Evolutionary conservation across 2,797 vertebrate genomes (phyloP), one percentile per base, ranked within the genome.

Genomic region (Gymnothorax reevesii): DNA sequence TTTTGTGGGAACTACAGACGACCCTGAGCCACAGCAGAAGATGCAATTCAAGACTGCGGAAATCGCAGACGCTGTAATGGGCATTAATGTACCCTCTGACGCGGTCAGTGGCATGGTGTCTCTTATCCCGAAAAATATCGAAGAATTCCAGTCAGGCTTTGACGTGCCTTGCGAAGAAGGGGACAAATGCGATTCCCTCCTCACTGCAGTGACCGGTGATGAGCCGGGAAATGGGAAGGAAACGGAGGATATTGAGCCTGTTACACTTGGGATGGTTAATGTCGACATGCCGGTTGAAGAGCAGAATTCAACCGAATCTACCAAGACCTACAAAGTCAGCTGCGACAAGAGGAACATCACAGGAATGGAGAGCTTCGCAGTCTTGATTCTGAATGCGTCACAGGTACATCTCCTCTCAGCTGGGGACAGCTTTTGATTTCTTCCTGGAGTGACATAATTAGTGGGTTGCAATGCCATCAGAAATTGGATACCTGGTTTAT

Each of bases 341-440:
- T 99, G 98, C 87, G 97, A 99, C 79, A 96, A 95, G 90, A 96
- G 97, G 60, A 99, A 98, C 90, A 83, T 94, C 75, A 97, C 96
- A 0, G 96, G 94, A 1, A 33, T 95, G 1, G 94, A 95, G 0
- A 93, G 73, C 88, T 95, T 96, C 88, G 93, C 94, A 0, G 94
- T 99, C 84, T 97, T 97, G 85, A 95, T 99, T 91, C 96, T 99
- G 82, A 98, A 98, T 77, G 93, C 95, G 33, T 97, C 98, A 0
- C 98, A 99, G 96, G 98, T 99, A 92, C 88, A 89, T 7, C 52
- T n/a, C 27, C 33, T 80, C 75, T 73, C 25, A 27, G 69, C 13
- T 42, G 66, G 22, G 33, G 71, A 75, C 25, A 75, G 25, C 15
- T 75, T 75, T 42, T 42, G 42, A 69, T 42, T 79, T 17, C 15